Conservation (phyloP, 2,113 vertebrate species). For the Illadopsis cleaveri region DNA sequence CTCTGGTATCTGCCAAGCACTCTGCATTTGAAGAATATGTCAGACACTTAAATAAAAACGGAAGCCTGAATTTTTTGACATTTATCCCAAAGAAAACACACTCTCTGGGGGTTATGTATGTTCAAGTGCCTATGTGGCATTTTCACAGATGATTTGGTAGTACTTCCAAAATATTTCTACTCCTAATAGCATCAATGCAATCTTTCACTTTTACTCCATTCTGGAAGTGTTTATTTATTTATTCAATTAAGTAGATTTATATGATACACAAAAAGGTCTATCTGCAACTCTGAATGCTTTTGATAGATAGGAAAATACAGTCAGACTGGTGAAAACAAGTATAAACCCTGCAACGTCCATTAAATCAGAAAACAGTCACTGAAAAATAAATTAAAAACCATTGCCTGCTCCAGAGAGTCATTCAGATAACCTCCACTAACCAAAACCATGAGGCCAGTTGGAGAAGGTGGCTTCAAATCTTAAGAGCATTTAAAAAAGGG, state of each 20-base stretch:
- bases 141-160: constrained; percentile 20
- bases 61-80: neutral
- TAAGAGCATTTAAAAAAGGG: neutral
- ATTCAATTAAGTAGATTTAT: constrained; percentile 34
- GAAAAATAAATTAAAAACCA: neutral
- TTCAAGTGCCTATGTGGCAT: neutral
- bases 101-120: neutral
- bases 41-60: neutral
- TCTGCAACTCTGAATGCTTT: neutral
- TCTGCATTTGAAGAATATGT: neutral
- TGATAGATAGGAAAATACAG: neutral
- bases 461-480: neutral
- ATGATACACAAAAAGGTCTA: neutral
- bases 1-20: neutral
- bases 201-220: neutral
- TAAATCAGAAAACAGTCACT: neutral
- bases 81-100: neutral
- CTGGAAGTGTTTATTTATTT: constrained; percentile 5
- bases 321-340: neutral
- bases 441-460: neutral
- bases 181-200: neutral
- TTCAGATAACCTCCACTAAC: neutral
- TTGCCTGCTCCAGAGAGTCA: neutral
- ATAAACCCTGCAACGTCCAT: neutral
- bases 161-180: neutral